phyloP scores from a whole-genome alignment of 2,113 vertebrate genomes.

The Verasper variegatus region DNA sequence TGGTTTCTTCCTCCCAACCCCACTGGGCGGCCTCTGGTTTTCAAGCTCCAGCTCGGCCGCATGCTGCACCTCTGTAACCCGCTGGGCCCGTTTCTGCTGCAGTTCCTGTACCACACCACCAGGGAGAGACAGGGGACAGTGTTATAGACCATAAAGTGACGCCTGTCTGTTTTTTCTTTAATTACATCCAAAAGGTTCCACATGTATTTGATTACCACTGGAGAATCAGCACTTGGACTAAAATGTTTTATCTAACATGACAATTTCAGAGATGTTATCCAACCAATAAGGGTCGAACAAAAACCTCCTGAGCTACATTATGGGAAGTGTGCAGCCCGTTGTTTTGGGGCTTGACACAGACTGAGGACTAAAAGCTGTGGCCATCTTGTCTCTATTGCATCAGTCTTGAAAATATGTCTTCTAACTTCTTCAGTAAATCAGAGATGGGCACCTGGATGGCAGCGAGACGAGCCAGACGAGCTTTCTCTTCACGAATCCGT shows the following conservation, averaged over 20 bases:
- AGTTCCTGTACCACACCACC: constrained; percentile 83
- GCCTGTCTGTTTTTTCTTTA: no score
- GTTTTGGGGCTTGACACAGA: background rate
- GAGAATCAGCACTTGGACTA: no score
- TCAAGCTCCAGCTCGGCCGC: constrained; percentile 71
- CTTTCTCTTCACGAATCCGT: constrained; percentile 91
- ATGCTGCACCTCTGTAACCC: constrained; percentile 61
- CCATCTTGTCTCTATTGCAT: background rate
- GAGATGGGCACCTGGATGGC: constrained; percentile 85
- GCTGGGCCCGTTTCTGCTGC: constrained; percentile 88
- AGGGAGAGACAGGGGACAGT: constrained; percentile 42
- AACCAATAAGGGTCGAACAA: no score
- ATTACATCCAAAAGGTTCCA: no score
- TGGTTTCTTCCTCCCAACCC: constrained; percentile 69
- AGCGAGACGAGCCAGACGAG: constrained; percentile 84
- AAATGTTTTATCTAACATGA: no score
- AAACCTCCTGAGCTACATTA: no score
- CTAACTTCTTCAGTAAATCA: background rate
- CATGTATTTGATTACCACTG: no score
- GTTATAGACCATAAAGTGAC: background rate
- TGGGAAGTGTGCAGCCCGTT: no score
- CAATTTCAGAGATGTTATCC: no score
- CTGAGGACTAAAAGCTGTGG: background rate
- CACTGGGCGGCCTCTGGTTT: constrained; percentile 65
- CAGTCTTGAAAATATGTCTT: background rate